Conservation (phyloP, 2,888 invertebrate genomes). For the Allygus modestus region DNA sequence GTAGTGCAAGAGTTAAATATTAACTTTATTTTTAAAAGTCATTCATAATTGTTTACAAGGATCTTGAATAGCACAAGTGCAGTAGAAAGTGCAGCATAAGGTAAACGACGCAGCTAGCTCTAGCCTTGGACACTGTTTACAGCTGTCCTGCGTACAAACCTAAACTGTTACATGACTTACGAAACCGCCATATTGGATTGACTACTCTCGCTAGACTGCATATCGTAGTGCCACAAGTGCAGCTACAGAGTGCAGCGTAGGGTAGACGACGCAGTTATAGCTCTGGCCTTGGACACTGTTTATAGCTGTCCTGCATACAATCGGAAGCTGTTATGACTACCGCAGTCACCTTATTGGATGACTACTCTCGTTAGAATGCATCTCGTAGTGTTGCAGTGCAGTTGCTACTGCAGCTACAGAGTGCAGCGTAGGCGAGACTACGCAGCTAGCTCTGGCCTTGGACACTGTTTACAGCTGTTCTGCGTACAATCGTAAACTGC, state of each 20-base stretch:
- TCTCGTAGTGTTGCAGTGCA: too few species aligned
- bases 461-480: slow-evolving; percentile 9
- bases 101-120: too few species aligned
- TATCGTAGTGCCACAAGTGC: neutral
- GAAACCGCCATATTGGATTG: neutral
- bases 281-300: neutral
- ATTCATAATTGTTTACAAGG: too few species aligned
- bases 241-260: neutral
- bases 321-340: neutral
- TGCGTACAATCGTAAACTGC: neutral
- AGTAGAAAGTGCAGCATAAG: too few species aligned
- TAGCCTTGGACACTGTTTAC: neutral
- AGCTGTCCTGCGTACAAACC: neutral
- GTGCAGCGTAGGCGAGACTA: neutral
- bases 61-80: too few species aligned
- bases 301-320: slow-evolving; percentile 5
- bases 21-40: too few species aligned
- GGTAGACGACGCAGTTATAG: neutral
- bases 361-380: neutral
- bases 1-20: too few species aligned
- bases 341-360: neutral
- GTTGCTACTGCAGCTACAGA: neutral
- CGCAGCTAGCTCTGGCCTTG: slow-evolving; percentile 15
- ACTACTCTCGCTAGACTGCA: too few species aligned
- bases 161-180: neutral